phyloP scores from a whole-genome alignment of 2,888 invertebrate species.

The Boloria euphrosyne region DNA sequence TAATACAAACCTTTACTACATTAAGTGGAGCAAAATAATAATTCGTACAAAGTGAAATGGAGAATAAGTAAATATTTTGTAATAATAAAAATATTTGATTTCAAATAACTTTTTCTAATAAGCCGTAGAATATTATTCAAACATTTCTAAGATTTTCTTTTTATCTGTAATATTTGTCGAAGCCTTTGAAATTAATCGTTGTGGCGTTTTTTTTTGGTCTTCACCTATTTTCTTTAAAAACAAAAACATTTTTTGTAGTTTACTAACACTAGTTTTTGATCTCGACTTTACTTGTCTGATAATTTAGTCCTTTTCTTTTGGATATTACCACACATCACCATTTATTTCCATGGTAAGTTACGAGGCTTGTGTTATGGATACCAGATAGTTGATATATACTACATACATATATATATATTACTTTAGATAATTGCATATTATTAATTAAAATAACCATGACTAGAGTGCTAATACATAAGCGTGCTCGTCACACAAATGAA shows the following conservation, averaged over 20 bases:
- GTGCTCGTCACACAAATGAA: no score
- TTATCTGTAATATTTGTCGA: not conserved
- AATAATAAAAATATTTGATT: not conserved
- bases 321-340: not conserved
- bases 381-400: no score
- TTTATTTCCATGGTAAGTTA: not conserved
- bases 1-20: not conserved
- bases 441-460: no score
- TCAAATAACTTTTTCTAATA: conserved; percentile 11
- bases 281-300: no score
- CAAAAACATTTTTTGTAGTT: not conserved
- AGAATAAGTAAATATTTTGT: not conserved
- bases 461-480: no score
- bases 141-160: conserved; percentile 16
- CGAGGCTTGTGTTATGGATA: no score
- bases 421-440: no score
- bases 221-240: not conserved
- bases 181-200: conserved; percentile 1
- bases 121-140: conserved; percentile 14
- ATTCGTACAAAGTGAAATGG: not conserved
- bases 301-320: no score
- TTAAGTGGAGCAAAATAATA: not conserved
- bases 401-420: no score
- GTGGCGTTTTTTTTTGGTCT: not conserved
- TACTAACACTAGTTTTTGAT: no score